Percentiles rank a stretch among this genome's conserved stretches.
Conservation (phyloP, 37 sponge, comb jelly and placozoan genomes). For the Theonella swinhoei region DNA sequence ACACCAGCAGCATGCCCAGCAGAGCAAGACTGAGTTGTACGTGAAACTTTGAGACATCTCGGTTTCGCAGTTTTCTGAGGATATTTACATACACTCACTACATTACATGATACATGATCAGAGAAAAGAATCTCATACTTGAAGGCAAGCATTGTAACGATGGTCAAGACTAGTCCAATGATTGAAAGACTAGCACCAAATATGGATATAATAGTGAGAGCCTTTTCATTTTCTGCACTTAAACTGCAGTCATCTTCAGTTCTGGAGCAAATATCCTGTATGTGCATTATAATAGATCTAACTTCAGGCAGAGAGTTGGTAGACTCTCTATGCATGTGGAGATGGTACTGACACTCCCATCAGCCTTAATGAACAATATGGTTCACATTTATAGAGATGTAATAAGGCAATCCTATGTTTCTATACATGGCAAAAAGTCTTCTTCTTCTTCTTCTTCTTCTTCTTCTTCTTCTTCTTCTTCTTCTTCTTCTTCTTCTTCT, state of each 20-base stretch:
- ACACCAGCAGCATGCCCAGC: constrained; percentile 37
- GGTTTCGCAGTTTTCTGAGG: constrained; percentile 34
- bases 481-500: too few relatives aligned
- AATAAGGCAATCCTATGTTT: too few relatives aligned
- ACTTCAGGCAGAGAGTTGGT: too few relatives aligned
- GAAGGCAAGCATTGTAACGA: constrained; percentile 1
- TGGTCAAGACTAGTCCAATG: constrained; percentile 17
- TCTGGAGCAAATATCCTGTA: neutral
- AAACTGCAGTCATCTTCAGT: neutral
- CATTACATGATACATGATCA: too few relatives aligned
- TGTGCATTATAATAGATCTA: too few relatives aligned
- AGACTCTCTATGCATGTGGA: too few relatives aligned
- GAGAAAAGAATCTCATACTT: constrained; percentile 36
- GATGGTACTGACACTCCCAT: too few relatives aligned
- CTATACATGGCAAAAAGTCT: too few relatives aligned
- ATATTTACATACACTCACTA: too few relatives aligned
- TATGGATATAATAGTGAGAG: constrained; percentile 19
- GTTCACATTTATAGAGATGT: too few relatives aligned
- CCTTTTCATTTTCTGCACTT: neutral
- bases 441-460: too few relatives aligned
- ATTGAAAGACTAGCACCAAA: constrained; percentile 27
- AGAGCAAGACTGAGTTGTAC: constrained; percentile 30
- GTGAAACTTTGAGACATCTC: constrained; percentile 28
- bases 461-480: too few relatives aligned
- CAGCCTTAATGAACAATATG: neutral